phyloP scores from a whole-genome alignment of 2,113 vertebrate species.

The Orientallactaga bullata region DNA sequence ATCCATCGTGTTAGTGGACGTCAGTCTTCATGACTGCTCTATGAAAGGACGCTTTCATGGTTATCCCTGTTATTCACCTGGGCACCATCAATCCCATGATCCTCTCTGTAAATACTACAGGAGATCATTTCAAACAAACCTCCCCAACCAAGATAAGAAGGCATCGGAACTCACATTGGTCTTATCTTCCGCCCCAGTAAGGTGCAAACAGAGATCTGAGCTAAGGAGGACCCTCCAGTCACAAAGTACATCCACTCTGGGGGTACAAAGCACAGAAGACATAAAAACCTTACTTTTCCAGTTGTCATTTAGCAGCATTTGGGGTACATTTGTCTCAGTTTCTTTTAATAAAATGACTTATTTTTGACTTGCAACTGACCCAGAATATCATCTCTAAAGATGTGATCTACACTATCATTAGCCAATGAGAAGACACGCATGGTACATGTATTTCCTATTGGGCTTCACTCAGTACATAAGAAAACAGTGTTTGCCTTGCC shows the following conservation, averaged over 20 bases:
- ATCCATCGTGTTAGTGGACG: neutral
- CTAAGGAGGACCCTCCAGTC: neutral
- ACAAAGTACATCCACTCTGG: fast-evolving
- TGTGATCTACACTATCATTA: neutral
- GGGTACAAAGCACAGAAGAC: neutral
- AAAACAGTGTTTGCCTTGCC: no score
- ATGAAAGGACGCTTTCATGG: neutral
- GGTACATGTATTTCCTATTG: no score
- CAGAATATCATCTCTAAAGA: neutral
- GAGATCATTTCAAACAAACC: neutral
- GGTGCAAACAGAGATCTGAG: neutral
- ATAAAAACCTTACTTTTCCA: neutral
- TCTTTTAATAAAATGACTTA: neutral
- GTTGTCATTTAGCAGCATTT: neutral
- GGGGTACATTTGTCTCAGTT: neutral
- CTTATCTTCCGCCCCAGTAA: no score
- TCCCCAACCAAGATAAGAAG: neutral
- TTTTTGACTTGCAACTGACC: neutral
- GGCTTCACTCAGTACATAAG: neutral
- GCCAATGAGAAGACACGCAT: neutral
- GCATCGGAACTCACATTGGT: neutral
- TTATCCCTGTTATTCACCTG: fast-evolving
- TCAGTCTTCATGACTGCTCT: neutral
- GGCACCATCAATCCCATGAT: neutral
- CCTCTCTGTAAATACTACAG: neutral